Evolutionary conservation across 2,888 invertebrate species (phyloP), one percentile per base, ranked within the genome.

Genomic region (Pinctada fucata): DNA sequence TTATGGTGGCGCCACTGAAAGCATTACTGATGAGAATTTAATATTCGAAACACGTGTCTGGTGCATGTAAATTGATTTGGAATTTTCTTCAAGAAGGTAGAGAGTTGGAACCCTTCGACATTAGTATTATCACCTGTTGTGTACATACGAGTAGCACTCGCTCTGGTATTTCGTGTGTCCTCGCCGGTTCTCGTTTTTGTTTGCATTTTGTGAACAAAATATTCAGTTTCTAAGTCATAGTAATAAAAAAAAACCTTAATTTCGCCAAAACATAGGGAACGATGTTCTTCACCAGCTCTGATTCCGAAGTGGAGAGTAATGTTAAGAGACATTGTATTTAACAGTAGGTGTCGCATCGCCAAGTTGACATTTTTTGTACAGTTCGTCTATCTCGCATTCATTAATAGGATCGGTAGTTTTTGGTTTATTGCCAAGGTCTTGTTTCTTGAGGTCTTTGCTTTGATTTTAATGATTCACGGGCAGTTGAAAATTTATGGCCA

Each of bases 361-460:
- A 65, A 65, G 65, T 31, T 65, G 65, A 10, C 5, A 10, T 65
- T 65, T 13, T 65, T 10, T 65, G n/a, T 10, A 65, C n/a, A 65
- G n/a, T 13, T 65, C n/a, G 65, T 65, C 65, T 65, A 10, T 65
- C 65, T 65, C n/a, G 31, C 5, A 16, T 10, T 65, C 65, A 65
- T 65, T 65, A 16, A 65, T 65, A 5, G 65, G 65, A 4, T 10
- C 65, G 5, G n/a, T 31, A 5, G 5, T 65, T 10, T 65, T 65
- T 65, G 65, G 65, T 58, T 58, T 65, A 13, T 65, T 65, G 16
- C 8, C 65, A 65, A 65, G 65, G 5, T 31, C 5, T 65, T 65
- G 65, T 65, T 65, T 65, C 13, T 65, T 65, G 31, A 51, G 52
- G 1, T 71, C 52, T 13, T 71, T 71, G 71, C 52, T 71, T 71